These are phyloP conservation scores for Sphaeridia pumilis DNA, from an alignment of 2,888 invertebrate species.

Conservation along the genomic window DNA sequence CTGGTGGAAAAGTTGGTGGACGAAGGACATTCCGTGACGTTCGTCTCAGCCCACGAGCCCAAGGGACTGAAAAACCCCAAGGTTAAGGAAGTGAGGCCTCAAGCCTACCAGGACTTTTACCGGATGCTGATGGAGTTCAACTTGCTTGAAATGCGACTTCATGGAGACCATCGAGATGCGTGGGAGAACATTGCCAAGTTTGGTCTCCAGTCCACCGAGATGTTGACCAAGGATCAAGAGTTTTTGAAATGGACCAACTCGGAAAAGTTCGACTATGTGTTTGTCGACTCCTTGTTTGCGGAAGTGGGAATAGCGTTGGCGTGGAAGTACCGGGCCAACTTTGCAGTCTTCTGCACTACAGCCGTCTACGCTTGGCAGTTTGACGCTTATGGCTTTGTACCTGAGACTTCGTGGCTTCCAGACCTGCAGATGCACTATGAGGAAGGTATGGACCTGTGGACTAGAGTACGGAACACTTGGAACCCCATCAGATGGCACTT, in stretches of 20 bases:
- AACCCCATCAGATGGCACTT: conserved; percentile 19
- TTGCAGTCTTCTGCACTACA: conserved; percentile 20
- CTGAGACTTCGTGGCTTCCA: conserved; percentile 25
- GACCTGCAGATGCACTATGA: conserved; percentile 18
- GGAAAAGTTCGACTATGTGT: conserved; percentile 22
- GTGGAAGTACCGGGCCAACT: conserved; percentile 19
- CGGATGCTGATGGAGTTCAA: not conserved
- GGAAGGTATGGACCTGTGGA: conserved; percentile 15
- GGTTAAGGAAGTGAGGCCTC: conserved; percentile 1
- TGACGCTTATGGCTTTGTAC: conserved; percentile 20
- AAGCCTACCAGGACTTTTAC: not conserved
- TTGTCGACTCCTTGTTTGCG: conserved; percentile 21
- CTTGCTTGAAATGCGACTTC: not conserved
- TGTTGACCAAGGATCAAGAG: not conserved
- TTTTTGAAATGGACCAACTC: conserved; percentile 14
- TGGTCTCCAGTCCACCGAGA: not conserved
- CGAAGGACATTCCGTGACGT: conserved; percentile 27
- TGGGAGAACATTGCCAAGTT: not conserved
- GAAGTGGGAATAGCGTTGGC: conserved; percentile 24
- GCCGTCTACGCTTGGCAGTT: conserved; percentile 18
- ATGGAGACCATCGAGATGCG: not conserved
- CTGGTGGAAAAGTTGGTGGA: conserved; percentile 22
- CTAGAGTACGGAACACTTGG: conserved; percentile 18
- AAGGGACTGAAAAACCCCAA: conserved; percentile 7
- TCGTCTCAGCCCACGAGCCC: conserved; percentile 18